phyloP scores from a whole-genome alignment of 2,888 invertebrate species.

The Corbicula japonica region DNA sequence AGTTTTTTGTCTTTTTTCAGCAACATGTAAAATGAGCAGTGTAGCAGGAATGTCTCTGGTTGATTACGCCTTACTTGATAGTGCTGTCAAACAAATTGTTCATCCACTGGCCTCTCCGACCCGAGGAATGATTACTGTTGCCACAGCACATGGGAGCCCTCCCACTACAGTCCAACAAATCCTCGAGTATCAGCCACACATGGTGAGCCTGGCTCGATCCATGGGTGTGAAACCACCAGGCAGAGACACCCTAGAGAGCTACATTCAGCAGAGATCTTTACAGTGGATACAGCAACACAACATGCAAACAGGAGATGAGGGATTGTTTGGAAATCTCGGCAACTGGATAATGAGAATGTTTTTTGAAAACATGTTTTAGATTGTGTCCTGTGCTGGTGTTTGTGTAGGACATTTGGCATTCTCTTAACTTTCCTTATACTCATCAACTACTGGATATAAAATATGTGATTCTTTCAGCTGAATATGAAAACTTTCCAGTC shows the following conservation, averaged over 20 bases:
- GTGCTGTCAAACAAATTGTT: conserved; percentile 18
- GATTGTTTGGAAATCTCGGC: not conserved
- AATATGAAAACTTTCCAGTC: too few species aligned
- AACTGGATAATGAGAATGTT: conserved; percentile 3
- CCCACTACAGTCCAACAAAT: conserved; percentile 7
- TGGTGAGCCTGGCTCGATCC: not conserved
- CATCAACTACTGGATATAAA: too few species aligned
- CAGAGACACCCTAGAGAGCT: not conserved
- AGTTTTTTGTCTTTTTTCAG: too few species aligned
- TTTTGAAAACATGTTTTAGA: conserved; percentile 7
- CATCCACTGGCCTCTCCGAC: conserved; percentile 3
- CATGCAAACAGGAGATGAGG: not conserved
- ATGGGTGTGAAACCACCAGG: conserved; percentile 3
- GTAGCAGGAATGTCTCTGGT: conserved; percentile 6
- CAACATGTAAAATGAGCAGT: conserved; percentile 1
- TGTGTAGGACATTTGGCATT: too few species aligned
- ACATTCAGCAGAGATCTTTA: not conserved
- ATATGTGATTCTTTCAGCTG: too few species aligned
- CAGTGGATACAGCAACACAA: conserved; percentile 10
- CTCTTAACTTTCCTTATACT: too few species aligned
- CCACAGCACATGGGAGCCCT: not conserved
- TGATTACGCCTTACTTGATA: conserved; percentile 11
- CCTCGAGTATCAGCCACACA: conserved; percentile 3
- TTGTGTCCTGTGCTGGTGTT: too few species aligned
- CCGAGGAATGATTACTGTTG: not conserved